Conservation (phyloP, 2,888 invertebrate species). For the Hyalella azteca region DNA sequence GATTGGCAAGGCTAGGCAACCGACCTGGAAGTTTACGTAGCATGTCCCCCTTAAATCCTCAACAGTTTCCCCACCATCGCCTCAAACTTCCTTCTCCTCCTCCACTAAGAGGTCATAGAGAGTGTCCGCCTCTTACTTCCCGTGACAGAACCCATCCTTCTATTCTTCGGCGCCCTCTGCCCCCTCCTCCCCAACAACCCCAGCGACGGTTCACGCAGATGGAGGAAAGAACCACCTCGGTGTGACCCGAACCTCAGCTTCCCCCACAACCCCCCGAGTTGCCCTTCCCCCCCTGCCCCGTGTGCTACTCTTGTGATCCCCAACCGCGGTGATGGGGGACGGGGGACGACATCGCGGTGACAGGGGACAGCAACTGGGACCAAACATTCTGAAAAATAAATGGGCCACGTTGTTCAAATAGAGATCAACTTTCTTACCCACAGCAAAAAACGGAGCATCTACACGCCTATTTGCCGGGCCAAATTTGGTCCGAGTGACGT, state of each 20-base stretch:
- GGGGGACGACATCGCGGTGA: background rate
- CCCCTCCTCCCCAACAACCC: constrained; percentile 36
- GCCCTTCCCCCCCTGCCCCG: background rate
- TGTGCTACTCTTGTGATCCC: background rate
- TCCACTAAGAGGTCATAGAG: background rate
- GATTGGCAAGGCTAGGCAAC: constrained; percentile 49
- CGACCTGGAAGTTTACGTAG: background rate
- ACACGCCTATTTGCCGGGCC: too few relatives aligned
- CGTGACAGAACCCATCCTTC: constrained; percentile 38
- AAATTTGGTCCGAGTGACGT: too few relatives aligned
- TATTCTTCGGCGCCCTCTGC: constrained; percentile 42
- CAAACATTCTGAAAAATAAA: too few relatives aligned
- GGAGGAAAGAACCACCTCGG: constrained; percentile 56
- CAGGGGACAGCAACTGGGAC: background rate
- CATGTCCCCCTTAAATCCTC: background rate
- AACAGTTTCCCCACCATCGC: background rate
- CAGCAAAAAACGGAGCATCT: too few relatives aligned
- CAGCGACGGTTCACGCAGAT: constrained; percentile 44
- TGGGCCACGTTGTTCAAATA: too few relatives aligned
- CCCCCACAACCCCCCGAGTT: constrained; percentile 13
- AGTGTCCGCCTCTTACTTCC: constrained; percentile 20
- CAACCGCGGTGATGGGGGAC: background rate
- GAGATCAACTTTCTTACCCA: too few relatives aligned
- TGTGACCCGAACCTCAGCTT: constrained; percentile 40
- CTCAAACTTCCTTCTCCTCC: background rate